phyloP scores from a whole-genome alignment of 1,140 invertebrate genomes.

The Drosophila sucinea region DNA sequence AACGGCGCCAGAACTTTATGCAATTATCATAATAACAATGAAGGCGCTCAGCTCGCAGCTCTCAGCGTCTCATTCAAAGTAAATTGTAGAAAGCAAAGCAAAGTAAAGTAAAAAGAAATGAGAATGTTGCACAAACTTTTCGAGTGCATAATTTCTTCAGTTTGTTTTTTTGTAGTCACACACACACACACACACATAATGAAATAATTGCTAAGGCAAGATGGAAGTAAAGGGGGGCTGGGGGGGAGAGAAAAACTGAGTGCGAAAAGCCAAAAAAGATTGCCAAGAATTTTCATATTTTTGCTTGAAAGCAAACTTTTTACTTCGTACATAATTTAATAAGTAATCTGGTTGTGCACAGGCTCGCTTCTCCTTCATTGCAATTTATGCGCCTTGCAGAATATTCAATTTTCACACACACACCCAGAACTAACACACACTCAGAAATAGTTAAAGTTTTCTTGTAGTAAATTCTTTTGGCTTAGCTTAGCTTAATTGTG shows the following conservation, averaged over 20 bases:
- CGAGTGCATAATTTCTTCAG: constrained; percentile 56
- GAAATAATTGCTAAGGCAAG: constrained; percentile 64
- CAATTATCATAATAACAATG: constrained; percentile 81
- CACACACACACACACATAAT: constrained; percentile 53
- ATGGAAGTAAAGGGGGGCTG: neutral
- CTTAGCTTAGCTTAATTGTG: constrained; percentile 68
- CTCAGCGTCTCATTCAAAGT: constrained; percentile 12
- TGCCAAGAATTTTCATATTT: constrained; percentile 60
- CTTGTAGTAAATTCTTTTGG: constrained; percentile 30
- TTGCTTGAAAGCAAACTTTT: constrained; percentile 49
- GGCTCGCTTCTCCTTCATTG: constrained; percentile 21
- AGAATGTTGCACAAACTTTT: constrained; percentile 59
- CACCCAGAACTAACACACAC: neutral
- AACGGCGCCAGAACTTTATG: constrained; percentile 63
- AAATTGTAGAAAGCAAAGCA: constrained; percentile 5
- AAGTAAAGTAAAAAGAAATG: constrained; percentile 24
- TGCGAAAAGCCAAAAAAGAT: constrained; percentile 24
- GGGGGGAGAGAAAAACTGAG: neutral
- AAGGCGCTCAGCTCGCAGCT: constrained; percentile 35
- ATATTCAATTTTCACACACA: constrained; percentile 66
- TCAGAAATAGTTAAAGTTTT: constrained; percentile 38
- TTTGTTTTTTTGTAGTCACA: constrained; percentile 48
- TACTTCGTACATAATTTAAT: constrained; percentile 71
- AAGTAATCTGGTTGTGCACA: constrained; percentile 51
- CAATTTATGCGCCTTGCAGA: constrained; percentile 65